Evolutionary conservation across 2,888 invertebrate genomes (phyloP).

Genomic region (Erpobdella octoculata): DNA sequence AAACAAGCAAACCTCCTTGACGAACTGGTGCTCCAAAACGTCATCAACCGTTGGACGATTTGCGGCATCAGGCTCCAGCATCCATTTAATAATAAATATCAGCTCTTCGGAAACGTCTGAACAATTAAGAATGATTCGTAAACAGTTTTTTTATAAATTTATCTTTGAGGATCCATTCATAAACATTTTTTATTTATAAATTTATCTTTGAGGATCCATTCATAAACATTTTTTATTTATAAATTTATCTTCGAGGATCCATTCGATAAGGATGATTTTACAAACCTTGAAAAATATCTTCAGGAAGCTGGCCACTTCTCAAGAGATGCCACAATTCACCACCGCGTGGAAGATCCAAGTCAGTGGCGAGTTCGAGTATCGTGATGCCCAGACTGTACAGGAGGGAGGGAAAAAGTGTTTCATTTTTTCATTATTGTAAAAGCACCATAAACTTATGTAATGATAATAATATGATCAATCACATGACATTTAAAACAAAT

Average conservation of each 20-base stretch:
- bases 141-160: no score
- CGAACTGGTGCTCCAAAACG: constrained; percentile 48
- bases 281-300: constrained; percentile 36
- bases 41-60: constrained; percentile 57
- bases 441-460: no score
- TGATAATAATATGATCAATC: no score
- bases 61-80: constrained; percentile 58
- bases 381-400: constrained; percentile 66
- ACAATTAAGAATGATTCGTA: no score
- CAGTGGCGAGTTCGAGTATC: constrained; percentile 64
- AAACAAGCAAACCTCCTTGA: constrained; percentile 26
- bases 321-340: constrained; percentile 66
- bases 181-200: no score
- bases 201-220: no score
- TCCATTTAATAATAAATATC: constrained; percentile 56
- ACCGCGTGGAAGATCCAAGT: constrained; percentile 63
- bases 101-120: constrained; percentile 56
- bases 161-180: no score
- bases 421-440: no score
- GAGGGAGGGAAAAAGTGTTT: background rate
- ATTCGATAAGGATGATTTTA: background rate
- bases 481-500: no score
- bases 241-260: background rate
- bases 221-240: no score
- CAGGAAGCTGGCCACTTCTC: constrained; percentile 52